Evolutionary conservation across 2,888 invertebrate species (phyloP).

Genomic region (Drepana falcataria): DNA sequence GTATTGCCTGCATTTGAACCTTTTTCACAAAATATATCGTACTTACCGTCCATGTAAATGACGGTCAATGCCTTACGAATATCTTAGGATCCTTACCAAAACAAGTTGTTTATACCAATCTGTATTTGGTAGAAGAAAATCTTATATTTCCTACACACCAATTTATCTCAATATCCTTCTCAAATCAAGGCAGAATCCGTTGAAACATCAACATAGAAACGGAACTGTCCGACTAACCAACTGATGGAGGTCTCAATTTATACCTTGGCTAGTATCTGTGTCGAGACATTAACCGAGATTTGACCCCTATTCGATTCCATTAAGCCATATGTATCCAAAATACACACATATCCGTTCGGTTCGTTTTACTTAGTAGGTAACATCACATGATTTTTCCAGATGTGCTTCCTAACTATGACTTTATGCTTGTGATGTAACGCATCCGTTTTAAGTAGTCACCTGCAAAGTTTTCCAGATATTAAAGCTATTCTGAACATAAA

Average conservation of each 20-base stretch:
- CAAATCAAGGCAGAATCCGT: neutral
- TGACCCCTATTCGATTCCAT: neutral
- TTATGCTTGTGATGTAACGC: too few relatives aligned
- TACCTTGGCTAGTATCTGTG: neutral
- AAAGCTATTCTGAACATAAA: too few relatives aligned
- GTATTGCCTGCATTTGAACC: neutral
- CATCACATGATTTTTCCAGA: too few relatives aligned
- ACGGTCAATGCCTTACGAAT: conserved; percentile 1
- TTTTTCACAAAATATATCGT: neutral
- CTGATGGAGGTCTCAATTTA: conserved; percentile 2
- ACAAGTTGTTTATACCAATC: conserved; percentile 1
- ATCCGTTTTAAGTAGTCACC: too few relatives aligned
- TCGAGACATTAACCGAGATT: neutral
- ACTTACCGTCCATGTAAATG: neutral
- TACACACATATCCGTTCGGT: too few relatives aligned
- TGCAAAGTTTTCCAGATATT: too few relatives aligned
- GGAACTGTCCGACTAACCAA: neutral
- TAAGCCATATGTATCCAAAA: too few relatives aligned
- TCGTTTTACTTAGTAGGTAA: too few relatives aligned
- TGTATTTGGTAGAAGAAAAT: neutral
- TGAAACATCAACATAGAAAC: neutral
- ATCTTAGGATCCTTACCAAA: neutral
- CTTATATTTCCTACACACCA: neutral
- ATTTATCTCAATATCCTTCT: neutral
- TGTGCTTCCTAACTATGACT: too few relatives aligned